Evolutionary conservation across 1,140 invertebrate species (phyloP).

Genomic region (Saccostrea echinata): DNA sequence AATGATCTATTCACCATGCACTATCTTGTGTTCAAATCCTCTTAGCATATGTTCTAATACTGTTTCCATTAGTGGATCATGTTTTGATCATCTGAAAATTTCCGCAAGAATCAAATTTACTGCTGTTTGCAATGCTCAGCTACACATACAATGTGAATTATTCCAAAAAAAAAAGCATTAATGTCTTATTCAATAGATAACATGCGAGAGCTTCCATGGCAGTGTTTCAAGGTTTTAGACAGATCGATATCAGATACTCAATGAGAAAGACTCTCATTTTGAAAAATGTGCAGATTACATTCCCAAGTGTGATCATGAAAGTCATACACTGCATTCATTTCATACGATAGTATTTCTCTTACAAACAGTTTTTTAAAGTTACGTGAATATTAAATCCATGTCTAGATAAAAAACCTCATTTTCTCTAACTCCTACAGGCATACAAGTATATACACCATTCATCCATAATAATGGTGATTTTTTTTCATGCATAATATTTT

Average conservation of each 20-base stretch:
- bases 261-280: background rate
- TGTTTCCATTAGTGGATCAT: constrained; percentile 28
- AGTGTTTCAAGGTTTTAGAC: background rate
- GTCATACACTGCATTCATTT: background rate
- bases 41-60: background rate
- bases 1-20: background rate
- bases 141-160: constrained; percentile 35
- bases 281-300: constrained; percentile 27
- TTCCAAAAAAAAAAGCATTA: constrained; percentile 12
- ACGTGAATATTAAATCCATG: background rate
- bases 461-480: constrained; percentile 8
- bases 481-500: constrained; percentile 22
- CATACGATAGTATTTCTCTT: constrained; percentile 1
- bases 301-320: background rate
- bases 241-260: constrained; percentile 6
- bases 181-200: constrained; percentile 26
- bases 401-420: background rate
- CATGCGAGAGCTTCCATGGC: background rate
- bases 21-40: background rate
- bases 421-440: background rate
- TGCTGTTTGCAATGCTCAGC: constrained; percentile 26
- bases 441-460: constrained; percentile 4
- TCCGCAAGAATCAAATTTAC: background rate
- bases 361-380: background rate
- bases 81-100: background rate